Evolutionary conservation across 1,140 invertebrate genomes (phyloP).

Genomic region (Lasaia peninsularis): DNA sequence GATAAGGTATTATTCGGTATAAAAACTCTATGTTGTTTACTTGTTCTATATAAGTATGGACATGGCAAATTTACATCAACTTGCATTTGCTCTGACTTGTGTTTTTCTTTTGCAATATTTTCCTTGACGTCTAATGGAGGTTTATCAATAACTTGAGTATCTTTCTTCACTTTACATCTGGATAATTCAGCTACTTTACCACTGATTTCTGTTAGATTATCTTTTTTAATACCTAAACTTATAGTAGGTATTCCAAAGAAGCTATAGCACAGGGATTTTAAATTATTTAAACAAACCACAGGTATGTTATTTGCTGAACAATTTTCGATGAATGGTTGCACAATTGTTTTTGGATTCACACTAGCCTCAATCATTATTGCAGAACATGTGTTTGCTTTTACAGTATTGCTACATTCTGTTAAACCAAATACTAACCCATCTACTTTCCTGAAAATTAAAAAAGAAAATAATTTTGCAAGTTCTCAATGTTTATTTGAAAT

Average conservation of each 20-base stretch:
- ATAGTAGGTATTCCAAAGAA: conserved; percentile 57
- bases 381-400: conserved; percentile 35
- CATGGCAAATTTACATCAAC: conserved; percentile 25
- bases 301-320: conserved; percentile 37
- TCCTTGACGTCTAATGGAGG: conserved; percentile 11
- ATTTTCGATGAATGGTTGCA: conserved; percentile 46
- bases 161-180: conserved; percentile 21
- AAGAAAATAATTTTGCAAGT: background rate
- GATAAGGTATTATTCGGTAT: conserved; percentile 27
- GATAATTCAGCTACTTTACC: conserved; percentile 35
- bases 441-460: conserved; percentile 48
- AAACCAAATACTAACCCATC: conserved; percentile 56
- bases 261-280: conserved; percentile 32
- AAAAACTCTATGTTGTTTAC: conserved; percentile 56
- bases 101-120: conserved; percentile 14
- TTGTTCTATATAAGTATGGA: conserved; percentile 49
- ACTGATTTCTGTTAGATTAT: conserved; percentile 32
- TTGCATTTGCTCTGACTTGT: conserved; percentile 19
- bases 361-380: conserved; percentile 47
- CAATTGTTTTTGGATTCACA: conserved; percentile 50
- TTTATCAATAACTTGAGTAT: background rate
- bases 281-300: conserved; percentile 41
- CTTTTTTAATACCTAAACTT: conserved; percentile 45
- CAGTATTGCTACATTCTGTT: conserved; percentile 34
- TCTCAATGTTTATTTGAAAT: too few relatives aligned